Base-by-base conservation (phyloP, 2,888 invertebrate genomes). In the Melitaea athalia region DNA sequence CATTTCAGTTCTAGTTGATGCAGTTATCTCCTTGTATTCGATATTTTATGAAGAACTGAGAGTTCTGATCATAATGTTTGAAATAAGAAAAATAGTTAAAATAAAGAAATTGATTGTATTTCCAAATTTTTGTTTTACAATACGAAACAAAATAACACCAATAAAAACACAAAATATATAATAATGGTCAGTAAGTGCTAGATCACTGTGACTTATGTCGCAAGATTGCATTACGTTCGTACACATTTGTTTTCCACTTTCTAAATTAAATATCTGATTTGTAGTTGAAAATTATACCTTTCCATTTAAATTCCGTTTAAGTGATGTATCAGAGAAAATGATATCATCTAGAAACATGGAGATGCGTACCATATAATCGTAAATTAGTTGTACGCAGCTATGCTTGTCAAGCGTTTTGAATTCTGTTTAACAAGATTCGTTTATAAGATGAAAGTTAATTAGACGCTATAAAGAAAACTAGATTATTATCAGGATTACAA, bases 181-280 rank as follows among this genome's bases (percentile, higher is more conserved):
- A 24, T 24, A 24, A 3, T 24, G 24, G 3, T 24, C 3, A 24
- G 24, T 1, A 24, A 24, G 24, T 24, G 24, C 3, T 24, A 24
- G 24, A 24, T 70, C 72, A 64, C 62, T 45, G 70, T 78, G 76
- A 82, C 75, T 75, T 78, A 81, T 78, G 77, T 69, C 59, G 70
- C 73, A 71, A 76, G 79, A 77, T 72, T 70, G 69, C 73, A 63
- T 73, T 72, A 78, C 79, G 83, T 81, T 81, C 81, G 82, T 82
- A 80, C 79, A 77, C 81, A 86, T 86, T 86, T 85, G 85, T 87
- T 84, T 79, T 84, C 78, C 76, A 78, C 80, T 81, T 84, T 81
- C 79, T 72, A 80, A 79, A 78, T 81, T 84, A 79, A 79, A 85
- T 78, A 87, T 85, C 84, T 81, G 80, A 85, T 86, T 82, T 80